Evolutionary conservation across 2,888 invertebrate genomes (phyloP), one percentile per base, ranked within the genome.

Genomic region (Neoscelio sp.): DNA sequence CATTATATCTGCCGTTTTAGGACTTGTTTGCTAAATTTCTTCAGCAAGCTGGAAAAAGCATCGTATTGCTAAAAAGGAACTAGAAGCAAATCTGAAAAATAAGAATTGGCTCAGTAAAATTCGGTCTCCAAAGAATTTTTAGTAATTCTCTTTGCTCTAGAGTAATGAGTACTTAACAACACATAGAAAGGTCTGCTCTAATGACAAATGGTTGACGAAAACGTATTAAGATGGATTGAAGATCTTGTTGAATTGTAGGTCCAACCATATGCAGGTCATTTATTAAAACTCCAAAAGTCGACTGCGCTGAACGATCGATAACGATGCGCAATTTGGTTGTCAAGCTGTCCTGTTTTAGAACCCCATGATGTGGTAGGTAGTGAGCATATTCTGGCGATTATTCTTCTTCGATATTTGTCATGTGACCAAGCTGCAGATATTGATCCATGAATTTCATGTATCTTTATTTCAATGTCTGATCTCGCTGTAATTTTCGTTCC

Each of bases 311-410:
- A 0, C 80, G 85, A 58, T 87, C 85, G 58, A 85, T 88, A 0
- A 88, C 87, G 0, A 85, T 83, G 12, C 87, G 74, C 7, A 87
- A 46, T 38, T 85, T 85, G 0, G 85, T 87, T 1, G 85, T 84
- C 0, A 78, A 48, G 56, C 84, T 84, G 4, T 54, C 38, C 5
- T 33, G 46, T 2, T 50, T 75, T 26, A 64, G 6, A 4, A 64
- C 48, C 3, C 64, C 64, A 23, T 64, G 64, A 38, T 64, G 64
- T 1, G 50, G 64, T 6, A 64, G 15, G 17, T 48, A 64, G 13
- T 38, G 50, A 3, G 15, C 4, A 13, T 64, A 10, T 40, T 35
- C 13, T n/a, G n/a, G n/a, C 1, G 26, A 44, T 18, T 35, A 10
- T 15, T 33, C 13, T 18, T 46, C 13, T 1, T 46, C 23, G 10